These are phyloP conservation scores for Aptenodytes forsteri DNA, from an alignment of 2,113 vertebrate species.

Conservation along the genomic window DNA sequence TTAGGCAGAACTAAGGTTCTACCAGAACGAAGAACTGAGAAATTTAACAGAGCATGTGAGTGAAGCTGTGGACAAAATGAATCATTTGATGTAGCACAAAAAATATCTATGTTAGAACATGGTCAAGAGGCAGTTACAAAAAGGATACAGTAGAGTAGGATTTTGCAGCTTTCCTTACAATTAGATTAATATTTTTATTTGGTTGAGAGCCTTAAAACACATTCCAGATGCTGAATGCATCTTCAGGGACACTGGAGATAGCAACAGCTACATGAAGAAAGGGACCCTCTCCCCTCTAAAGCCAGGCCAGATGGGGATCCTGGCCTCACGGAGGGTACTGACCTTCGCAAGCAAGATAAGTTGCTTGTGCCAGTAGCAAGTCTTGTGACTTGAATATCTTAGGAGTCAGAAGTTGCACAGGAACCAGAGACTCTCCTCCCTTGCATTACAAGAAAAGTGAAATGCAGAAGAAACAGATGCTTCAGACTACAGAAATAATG, in stretches of 20 bases:
- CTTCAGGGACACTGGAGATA: fast-evolving
- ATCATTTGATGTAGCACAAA: neutral
- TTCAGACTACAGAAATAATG: neutral
- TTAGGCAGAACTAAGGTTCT: neutral
- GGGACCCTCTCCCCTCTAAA: fast-evolving
- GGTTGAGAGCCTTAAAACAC: neutral
- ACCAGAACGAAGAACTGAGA: neutral
- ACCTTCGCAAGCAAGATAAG: neutral
- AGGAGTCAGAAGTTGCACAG: neutral
- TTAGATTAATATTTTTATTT: neutral
- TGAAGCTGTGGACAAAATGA: neutral
- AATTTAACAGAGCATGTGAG: neutral
- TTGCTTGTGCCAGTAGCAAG: neutral
- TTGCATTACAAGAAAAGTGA: neutral
- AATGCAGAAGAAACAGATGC: neutral
- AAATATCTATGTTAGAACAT: neutral
- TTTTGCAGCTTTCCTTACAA: neutral
- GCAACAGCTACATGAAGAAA: neutral
- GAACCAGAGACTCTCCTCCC: neutral
- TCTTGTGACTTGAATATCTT: neutral
- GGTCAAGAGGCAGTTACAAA: neutral
- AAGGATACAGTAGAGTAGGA: neutral
- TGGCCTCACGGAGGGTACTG: neutral
- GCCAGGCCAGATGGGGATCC: neutral
- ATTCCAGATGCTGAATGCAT: neutral